Evolutionary conservation across 2,888 invertebrate species (phyloP).

Genomic region (Notodonta dromedarius): DNA sequence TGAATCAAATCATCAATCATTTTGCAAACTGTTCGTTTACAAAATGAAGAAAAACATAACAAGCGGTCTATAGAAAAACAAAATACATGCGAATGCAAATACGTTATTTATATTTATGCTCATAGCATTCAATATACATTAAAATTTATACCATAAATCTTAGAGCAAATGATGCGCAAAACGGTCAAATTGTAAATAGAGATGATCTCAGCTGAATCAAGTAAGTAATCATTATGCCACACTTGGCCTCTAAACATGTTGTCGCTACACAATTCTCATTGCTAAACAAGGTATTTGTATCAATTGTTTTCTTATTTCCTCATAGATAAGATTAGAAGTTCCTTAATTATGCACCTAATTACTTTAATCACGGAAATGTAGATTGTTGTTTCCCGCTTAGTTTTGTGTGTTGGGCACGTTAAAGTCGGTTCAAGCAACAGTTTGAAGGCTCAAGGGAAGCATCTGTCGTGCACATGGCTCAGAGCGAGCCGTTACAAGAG

Average conservation of each 20-base stretch:
- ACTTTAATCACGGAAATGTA: conserved; percentile 3
- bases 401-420: neutral
- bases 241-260: conserved; percentile 36
- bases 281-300: neutral
- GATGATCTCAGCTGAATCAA: conserved; percentile 62
- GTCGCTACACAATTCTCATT: neutral
- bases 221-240: conserved; percentile 50
- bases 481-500: conserved; percentile 56
- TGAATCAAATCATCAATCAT: conserved; percentile 24
- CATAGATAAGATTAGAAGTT: neutral
- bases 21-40: neutral
- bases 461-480: conserved; percentile 79
- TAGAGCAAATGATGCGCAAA: conserved; percentile 48
- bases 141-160: conserved; percentile 33
- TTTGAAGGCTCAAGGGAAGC: conserved; percentile 60
- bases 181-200: conserved; percentile 49
- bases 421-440: conserved; percentile 39
- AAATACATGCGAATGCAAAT: conserved; percentile 1
- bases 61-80: neutral
- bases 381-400: conserved; percentile 3
- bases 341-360: neutral
- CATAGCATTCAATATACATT: conserved; percentile 24
- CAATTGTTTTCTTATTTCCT: neutral
- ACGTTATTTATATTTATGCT: conserved; percentile 22
- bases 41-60: neutral